phyloP scores from a whole-genome alignment of 2,113 vertebrate genomes.

The Chamaea fasciata region DNA sequence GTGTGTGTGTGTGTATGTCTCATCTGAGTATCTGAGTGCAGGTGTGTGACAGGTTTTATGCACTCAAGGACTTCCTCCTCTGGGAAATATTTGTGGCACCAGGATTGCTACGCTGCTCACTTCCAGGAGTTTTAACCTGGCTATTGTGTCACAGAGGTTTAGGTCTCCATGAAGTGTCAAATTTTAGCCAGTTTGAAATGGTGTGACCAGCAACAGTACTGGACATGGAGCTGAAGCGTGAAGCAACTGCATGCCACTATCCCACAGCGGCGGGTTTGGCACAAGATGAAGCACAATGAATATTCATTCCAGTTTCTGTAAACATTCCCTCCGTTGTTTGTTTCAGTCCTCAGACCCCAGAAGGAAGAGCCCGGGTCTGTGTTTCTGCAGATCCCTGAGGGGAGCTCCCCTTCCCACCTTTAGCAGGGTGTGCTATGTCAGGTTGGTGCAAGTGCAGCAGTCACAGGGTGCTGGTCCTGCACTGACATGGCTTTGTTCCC shows the following conservation, averaged over 20 bases:
- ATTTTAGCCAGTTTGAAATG: neutral
- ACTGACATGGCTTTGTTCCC: conserved; percentile 66
- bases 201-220: fast-evolving
- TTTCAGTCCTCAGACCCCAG: neutral
- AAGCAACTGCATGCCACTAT: neutral
- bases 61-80: neutral
- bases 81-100: neutral
- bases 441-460: neutral
- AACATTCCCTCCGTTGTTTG: fast-evolving
- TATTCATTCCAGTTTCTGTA: neutral
- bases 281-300: neutral
- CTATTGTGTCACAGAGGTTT: neutral
- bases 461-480: neutral
- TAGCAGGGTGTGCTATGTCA: fast-evolving
- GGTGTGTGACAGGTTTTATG: neutral
- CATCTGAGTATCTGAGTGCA: fast-evolving
- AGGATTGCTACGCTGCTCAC: fast-evolving
- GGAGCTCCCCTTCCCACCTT: fast-evolving
- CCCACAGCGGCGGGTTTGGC: neutral
- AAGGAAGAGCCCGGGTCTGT: fast-evolving
- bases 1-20: too few relatives aligned
- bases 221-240: neutral
- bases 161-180: neutral
- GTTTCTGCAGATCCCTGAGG: neutral
- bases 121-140: neutral